Evolutionary conservation across 2,113 vertebrate genomes (phyloP), one percentile per base, ranked within the genome.

Genomic region (Okapia johnstoni): DNA sequence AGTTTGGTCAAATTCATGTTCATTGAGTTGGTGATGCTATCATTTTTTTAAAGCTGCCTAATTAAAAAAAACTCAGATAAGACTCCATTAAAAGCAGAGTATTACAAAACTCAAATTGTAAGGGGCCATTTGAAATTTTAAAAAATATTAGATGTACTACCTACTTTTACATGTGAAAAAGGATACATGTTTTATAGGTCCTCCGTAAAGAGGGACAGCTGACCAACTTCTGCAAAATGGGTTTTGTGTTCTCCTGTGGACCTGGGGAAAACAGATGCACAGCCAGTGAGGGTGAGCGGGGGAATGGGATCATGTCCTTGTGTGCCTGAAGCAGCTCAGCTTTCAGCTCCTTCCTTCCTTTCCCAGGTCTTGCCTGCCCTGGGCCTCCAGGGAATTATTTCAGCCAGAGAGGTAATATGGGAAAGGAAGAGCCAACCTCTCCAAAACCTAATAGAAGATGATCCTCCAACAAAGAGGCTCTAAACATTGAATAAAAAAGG

Each of bases 301-400:
- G 55, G 85, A 61, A 77, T 25, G 87, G 80, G 94, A 40, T 76
- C 48, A 26, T 80, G 90, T 54, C 87, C 61, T 28, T 40, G 36
- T 16, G 57, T 48, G n/a, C 66, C 73, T 61, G 61, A 33, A 61
- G 17, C 55, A 26, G 94, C 96, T 97, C 85, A 1, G 70, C 81
- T 97, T 97, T 96, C 97, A 17, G 25, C 26, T 93, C 50, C 90
- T 97, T 96, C 96, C 87, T 96, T 93, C 96, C 92, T 93, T 92
- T 77, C 86, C 60, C 46, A 52, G 60, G 12, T 30, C 90, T 92
- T 84, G 86, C 63, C 73, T 52, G 76, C 88, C 63, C 55, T 57
- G 16, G 58, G 84, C 33, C 73, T 63, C 76, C 33, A 40, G 95
- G 66, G 96, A 81, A 96, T 93, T 52, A 84, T 5, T 76, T 66